phyloP scores from a whole-genome alignment of 2,888 invertebrate genomes.

The Rhamnusium bicolor region DNA sequence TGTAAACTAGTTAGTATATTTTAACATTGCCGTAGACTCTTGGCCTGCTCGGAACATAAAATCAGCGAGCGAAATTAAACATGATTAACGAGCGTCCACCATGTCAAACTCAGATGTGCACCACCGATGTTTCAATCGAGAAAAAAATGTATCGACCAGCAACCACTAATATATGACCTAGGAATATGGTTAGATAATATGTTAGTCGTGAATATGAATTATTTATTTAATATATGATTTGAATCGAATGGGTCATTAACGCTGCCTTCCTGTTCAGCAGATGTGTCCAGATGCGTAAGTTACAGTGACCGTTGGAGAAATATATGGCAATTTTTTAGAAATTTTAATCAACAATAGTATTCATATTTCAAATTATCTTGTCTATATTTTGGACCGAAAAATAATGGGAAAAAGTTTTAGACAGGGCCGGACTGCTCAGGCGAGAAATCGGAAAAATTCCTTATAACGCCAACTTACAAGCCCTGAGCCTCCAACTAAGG shows the following conservation, averaged over 20 bases:
- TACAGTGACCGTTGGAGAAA: too few relatives aligned
- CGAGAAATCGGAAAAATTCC: too few relatives aligned
- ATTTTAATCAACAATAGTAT: too few relatives aligned
- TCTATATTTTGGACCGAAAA: too few relatives aligned
- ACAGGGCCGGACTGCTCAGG: too few relatives aligned
- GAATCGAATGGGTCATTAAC: neutral
- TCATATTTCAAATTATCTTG: too few relatives aligned
- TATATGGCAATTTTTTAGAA: too few relatives aligned
- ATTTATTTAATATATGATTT: neutral
- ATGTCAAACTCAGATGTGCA: slow-evolving; percentile 63
- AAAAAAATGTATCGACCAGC: slow-evolving; percentile 45
- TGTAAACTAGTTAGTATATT: slow-evolving; percentile 34
- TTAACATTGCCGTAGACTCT: slow-evolving; percentile 43
- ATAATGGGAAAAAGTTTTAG: too few relatives aligned
- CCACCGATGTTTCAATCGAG: slow-evolving; percentile 49
- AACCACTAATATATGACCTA: slow-evolving; percentile 28
- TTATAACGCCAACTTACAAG: too few relatives aligned
- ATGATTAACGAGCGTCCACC: slow-evolving; percentile 62
- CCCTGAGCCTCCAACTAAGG: too few relatives aligned
- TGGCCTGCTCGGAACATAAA: slow-evolving; percentile 55
- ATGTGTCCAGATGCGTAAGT: too few relatives aligned
- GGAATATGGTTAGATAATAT: slow-evolving; percentile 8
- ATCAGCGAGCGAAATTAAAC: slow-evolving; percentile 60
- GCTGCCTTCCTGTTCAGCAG: neutral
- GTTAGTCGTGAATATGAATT: neutral